Evolutionary conservation across 2,888 invertebrate genomes (phyloP).

Genomic region (Rapana venosa): DNA sequence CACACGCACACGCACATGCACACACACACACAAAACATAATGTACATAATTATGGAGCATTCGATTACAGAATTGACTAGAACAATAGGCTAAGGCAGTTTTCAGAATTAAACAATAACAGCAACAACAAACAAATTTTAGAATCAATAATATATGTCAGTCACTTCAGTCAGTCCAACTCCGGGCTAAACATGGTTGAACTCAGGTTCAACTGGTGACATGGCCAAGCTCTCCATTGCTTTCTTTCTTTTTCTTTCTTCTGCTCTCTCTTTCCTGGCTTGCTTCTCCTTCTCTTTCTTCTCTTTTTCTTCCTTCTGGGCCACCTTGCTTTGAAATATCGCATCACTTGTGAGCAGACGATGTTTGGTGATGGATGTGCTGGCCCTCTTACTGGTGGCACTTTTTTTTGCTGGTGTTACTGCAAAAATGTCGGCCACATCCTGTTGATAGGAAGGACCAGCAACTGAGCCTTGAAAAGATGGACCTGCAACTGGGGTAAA

Average conservation of each 20-base stretch:
- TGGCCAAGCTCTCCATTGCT: neutral
- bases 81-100: neutral
- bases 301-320: conserved; percentile 13
- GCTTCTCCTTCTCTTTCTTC: conserved; percentile 1
- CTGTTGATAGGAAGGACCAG: neutral
- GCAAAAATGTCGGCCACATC: neutral
- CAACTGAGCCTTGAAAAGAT: too few relatives aligned
- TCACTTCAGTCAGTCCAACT: conserved; percentile 1
- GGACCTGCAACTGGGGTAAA: neutral
- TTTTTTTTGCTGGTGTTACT: neutral
- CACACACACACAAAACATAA: neutral
- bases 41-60: conserved; percentile 4
- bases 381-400: neutral
- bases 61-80: neutral
- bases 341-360: neutral
- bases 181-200: neutral
- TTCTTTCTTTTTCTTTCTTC: neutral
- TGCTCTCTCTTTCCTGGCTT: neutral
- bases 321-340: neutral
- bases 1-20: neutral
- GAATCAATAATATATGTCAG: neutral
- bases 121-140: conserved; percentile 4
- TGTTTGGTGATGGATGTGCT: neutral
- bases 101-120: conserved; percentile 5
- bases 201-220: neutral